These are phyloP conservation scores for Echiichthys vipera DNA, from an alignment of 2,797 vertebrate species.

Conservation along the genomic window DNA sequence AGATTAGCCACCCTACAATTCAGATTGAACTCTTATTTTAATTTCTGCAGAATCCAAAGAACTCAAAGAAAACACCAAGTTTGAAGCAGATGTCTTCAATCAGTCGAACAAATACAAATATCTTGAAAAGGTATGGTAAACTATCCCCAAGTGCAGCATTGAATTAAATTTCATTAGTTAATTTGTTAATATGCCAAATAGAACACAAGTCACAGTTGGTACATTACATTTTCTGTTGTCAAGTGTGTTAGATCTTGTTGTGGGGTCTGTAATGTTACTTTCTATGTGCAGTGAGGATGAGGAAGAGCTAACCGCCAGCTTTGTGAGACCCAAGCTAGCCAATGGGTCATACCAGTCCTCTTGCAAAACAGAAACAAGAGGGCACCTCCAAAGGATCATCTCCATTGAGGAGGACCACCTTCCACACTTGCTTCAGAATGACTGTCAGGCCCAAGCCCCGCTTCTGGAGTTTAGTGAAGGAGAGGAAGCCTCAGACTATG, in stretches of 20 bases:
- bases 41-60: conserved; percentile 86
- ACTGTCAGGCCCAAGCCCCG: conserved; percentile 60
- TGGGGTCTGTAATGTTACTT: not conserved
- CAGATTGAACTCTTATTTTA: not conserved
- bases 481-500: conserved; percentile 54
- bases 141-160: not conserved
- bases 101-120: conserved; percentile 74
- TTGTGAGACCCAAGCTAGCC: conserved; percentile 71
- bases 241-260: not conserved
- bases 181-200: not conserved
- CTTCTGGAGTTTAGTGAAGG: conserved; percentile 80
- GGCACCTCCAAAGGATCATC: conserved; percentile 90
- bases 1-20: not conserved
- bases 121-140: conserved; percentile 87
- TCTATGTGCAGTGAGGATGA: conserved; percentile 81
- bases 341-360: conserved; percentile 57
- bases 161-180: not conserved
- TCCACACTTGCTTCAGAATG: conserved; percentile 87
- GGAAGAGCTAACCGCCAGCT: conserved; percentile 75
- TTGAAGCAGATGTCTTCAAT: conserved; percentile 83
- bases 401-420: conserved; percentile 96
- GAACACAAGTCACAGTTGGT: not conserved
- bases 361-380: conserved; percentile 48
- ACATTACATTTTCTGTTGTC: not conserved
- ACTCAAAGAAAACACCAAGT: conserved; percentile 55